phyloP scores from a whole-genome alignment of 2,113 vertebrate species.

The Myrmecophaga tridactyla region DNA sequence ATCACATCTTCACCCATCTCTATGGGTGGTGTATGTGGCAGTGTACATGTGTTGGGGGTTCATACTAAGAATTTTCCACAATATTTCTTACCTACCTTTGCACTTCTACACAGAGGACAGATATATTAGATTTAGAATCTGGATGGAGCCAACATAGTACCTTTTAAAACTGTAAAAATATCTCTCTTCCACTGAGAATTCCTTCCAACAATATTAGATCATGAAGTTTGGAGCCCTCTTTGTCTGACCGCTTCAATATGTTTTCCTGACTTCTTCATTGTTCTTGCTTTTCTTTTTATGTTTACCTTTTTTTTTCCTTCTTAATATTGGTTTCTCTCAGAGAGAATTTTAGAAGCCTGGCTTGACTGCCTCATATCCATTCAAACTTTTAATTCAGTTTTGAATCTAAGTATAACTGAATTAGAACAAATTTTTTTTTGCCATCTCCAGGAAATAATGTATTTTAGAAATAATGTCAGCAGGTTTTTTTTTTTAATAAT shows the following conservation, averaged over 20 bases:
- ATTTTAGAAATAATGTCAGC: not conserved
- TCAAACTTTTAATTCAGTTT: not conserved
- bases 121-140: not conserved
- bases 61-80: not conserved
- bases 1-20: not conserved
- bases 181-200: not conserved
- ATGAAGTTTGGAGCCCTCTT: not conserved
- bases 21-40: not conserved
- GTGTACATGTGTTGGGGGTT: not conserved
- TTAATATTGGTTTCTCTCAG: not conserved
- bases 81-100: not conserved
- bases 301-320: not conserved
- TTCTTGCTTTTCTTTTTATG: not conserved
- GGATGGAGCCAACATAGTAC: not conserved
- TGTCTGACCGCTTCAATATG: not conserved
- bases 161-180: not conserved
- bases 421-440: not conserved
- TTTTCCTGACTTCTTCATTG: not conserved
- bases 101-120: not conserved
- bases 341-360: not conserved
- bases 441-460: not conserved
- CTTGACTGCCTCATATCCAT: fast-evolving
- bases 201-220: not conserved
- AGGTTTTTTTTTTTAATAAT: not conserved
- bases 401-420: not conserved